A percentile compares a stretch with the other conserved stretches of the same genome.
These are phyloP conservation scores for Bellardia bayeri DNA, from an alignment of 2,888 invertebrate species.

Conservation along the genomic window DNA sequence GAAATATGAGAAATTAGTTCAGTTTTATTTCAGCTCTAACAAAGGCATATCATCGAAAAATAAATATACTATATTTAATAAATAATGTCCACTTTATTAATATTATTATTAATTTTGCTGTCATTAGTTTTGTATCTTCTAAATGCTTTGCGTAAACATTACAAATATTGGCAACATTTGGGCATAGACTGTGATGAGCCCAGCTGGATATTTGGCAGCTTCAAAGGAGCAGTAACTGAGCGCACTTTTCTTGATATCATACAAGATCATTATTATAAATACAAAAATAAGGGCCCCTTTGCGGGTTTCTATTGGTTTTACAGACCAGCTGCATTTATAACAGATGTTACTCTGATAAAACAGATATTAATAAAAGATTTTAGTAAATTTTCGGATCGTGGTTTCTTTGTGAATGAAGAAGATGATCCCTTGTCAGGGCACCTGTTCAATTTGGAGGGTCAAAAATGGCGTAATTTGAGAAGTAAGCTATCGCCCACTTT, in stretches of 20 bases:
- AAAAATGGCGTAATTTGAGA: conserved; percentile 83
- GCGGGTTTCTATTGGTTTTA: conserved; percentile 78
- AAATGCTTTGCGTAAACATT: conserved; percentile 19
- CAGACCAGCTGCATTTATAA: conserved; percentile 75
- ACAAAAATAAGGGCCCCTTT: conserved; percentile 73
- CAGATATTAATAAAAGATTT: conserved; percentile 79
- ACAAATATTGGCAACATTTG: conserved; percentile 57
- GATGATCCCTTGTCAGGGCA: conserved; percentile 82
- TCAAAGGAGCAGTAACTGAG: conserved; percentile 55
- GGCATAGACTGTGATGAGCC: conserved; percentile 56
- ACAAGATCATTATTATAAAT: conserved; percentile 38
- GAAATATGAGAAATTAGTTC: not conserved
- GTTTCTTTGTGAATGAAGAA: conserved; percentile 79
- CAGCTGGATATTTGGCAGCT: conserved; percentile 43
- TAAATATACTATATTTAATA: not conserved
- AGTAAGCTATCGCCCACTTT: conserved; percentile 83
- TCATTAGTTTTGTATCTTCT: not conserved
- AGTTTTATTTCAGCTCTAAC: not conserved
- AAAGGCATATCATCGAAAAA: too few species aligned
- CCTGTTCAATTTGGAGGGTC: conserved; percentile 81
- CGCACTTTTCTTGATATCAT: conserved; percentile 72
- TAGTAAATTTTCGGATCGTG: conserved; percentile 81
- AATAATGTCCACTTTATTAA: conserved; percentile 1
- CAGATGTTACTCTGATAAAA: conserved; percentile 78
- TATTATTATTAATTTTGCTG: conserved; percentile 10